Evolutionary conservation across 2,113 vertebrate genomes (phyloP).

Genomic region (Cynoglossus semilaevis): DNA sequence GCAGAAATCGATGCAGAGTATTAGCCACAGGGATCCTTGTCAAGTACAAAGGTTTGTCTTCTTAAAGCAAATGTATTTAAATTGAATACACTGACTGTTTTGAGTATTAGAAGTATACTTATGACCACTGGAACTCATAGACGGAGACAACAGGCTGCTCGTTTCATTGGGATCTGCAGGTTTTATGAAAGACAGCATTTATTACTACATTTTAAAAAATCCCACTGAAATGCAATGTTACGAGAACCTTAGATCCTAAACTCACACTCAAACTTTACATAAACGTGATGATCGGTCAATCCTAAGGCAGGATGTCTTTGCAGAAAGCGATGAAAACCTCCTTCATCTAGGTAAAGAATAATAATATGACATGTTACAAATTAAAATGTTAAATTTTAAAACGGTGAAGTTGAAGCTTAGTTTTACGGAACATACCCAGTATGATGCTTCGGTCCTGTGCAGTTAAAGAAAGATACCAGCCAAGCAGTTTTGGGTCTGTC

Average conservation of each 20-base stretch:
- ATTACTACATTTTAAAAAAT: too few relatives aligned
- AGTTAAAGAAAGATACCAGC: constrained; percentile 61
- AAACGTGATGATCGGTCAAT: constrained; percentile 35
- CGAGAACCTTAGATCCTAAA: neutral
- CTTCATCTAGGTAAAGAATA: constrained; percentile 64
- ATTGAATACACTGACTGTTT: too few relatives aligned
- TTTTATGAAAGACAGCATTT: neutral
- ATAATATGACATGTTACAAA: too few relatives aligned
- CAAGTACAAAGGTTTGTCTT: too few relatives aligned
- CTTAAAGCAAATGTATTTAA: too few relatives aligned
- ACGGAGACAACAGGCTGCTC: neutral
- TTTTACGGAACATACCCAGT: constrained; percentile 44
- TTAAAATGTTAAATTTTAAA: neutral
- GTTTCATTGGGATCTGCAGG: neutral
- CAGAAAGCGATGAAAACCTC: constrained; percentile 65
- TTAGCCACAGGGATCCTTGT: too few relatives aligned
- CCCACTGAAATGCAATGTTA: neutral
- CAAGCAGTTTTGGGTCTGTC: constrained; percentile 52
- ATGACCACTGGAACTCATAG: neutral
- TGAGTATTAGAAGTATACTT: neutral
- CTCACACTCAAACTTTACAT: constrained; percentile 65
- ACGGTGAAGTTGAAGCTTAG: neutral
- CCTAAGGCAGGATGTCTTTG: constrained; percentile 63
- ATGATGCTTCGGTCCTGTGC: constrained; percentile 56
- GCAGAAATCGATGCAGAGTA: too few relatives aligned